phyloP scores from a whole-genome alignment of 1,140 invertebrate species.

The Campoletis sonorensis region DNA sequence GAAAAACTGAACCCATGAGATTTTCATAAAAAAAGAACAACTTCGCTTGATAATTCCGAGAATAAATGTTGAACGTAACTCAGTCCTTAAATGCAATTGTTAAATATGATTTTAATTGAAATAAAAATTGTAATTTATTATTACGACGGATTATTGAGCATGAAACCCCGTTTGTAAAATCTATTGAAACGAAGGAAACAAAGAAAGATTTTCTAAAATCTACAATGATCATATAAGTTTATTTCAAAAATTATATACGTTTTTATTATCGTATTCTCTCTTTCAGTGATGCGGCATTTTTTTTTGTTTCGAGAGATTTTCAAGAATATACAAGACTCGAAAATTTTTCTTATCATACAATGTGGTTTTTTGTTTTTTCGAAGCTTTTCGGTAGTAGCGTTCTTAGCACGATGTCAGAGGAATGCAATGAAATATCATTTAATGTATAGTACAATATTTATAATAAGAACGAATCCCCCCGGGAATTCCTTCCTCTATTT shows the following conservation, averaged over 20 bases:
- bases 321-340: slow-evolving; percentile 26
- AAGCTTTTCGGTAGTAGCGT: slow-evolving; percentile 34
- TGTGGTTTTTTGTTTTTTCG: slow-evolving; percentile 50
- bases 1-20: slow-evolving; percentile 42
- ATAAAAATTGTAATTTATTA: slow-evolving; percentile 73
- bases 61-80: slow-evolving; percentile 57
- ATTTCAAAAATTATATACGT: slow-evolving; percentile 58
- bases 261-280: slow-evolving; percentile 55
- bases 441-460: slow-evolving; percentile 47
- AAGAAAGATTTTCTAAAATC: background rate
- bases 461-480: slow-evolving; percentile 25
- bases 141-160: slow-evolving; percentile 31
- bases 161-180: background rate
- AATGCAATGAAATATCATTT: slow-evolving; percentile 50
- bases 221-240: background rate
- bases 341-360: slow-evolving; percentile 20
- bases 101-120: slow-evolving; percentile 67
- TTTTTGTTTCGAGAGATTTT: background rate
- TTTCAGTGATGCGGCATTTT: slow-evolving; percentile 35
- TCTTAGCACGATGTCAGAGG: slow-evolving; percentile 35
- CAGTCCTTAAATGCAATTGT: slow-evolving; percentile 67
- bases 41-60: slow-evolving; percentile 16
- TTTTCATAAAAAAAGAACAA: slow-evolving; percentile 36
- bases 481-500: slow-evolving; percentile 9
- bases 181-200: background rate